Evolutionary conservation across 1,140 invertebrate genomes (phyloP).

Genomic region (Oscheius sp.): DNA sequence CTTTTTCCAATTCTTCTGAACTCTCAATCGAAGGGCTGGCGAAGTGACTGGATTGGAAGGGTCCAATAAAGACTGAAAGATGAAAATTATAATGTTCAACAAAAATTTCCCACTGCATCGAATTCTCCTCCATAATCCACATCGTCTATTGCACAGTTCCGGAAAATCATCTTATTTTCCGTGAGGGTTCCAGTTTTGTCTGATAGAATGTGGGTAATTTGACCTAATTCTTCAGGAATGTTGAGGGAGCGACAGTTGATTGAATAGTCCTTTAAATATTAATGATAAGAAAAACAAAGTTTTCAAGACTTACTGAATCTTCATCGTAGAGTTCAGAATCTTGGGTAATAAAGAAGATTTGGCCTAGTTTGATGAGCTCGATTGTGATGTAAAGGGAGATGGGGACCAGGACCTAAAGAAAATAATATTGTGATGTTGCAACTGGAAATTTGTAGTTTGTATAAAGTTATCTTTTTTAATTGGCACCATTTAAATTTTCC

Average conservation of each 20-base stretch:
- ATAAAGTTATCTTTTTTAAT: no score
- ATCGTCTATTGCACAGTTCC: slow-evolving; percentile 24
- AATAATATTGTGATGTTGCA: no score
- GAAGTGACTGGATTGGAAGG: slow-evolving; percentile 17
- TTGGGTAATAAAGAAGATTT: slow-evolving; percentile 70
- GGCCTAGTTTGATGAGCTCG: slow-evolving; percentile 90
- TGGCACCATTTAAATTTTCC: no score
- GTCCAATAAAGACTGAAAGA: slow-evolving; percentile 2
- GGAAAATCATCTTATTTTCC: slow-evolving; percentile 72
- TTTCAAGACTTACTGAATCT: slow-evolving; percentile 10
- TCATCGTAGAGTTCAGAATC: slow-evolving; percentile 31
- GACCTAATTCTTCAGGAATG: slow-evolving; percentile 90
- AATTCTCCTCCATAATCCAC: slow-evolving; percentile 17
- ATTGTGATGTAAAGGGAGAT: slow-evolving; percentile 92
- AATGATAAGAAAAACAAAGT: background rate
- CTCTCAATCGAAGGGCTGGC: background rate
- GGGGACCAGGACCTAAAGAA: slow-evolving; percentile 83
- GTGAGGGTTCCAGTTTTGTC: slow-evolving; percentile 98
- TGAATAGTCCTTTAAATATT: slow-evolving; percentile 25
- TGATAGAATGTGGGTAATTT: slow-evolving; percentile 90
- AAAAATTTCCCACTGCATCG: background rate
- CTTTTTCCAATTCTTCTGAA: background rate
- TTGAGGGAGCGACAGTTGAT: slow-evolving; percentile 72
- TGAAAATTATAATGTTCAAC: background rate
- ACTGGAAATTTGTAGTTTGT: no score